phyloP scores from a whole-genome alignment of 2,888 invertebrate genomes.

The Lasius platythorax region DNA sequence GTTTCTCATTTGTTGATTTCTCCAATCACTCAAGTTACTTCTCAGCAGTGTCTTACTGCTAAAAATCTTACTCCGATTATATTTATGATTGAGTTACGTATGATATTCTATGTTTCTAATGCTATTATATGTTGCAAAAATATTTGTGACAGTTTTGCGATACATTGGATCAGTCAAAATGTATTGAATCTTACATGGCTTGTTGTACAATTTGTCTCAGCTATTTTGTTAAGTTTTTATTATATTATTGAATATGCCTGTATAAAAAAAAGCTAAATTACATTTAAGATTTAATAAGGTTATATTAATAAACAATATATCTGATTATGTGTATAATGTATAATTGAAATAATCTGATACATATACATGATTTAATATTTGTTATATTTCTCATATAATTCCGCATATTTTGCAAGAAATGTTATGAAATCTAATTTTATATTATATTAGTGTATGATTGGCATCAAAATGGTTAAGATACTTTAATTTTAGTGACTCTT shows the following conservation, averaged over 20 bases:
- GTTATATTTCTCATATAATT: neutral
- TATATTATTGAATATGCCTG: neutral
- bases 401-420: neutral
- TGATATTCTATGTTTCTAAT: constrained; percentile 1
- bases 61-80: neutral
- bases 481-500: neutral
- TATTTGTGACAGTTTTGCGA: neutral
- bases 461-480: neutral
- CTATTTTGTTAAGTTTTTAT: neutral
- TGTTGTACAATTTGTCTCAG: neutral
- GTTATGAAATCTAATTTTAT: neutral
- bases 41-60: neutral
- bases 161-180: neutral
- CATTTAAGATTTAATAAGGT: neutral
- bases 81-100: neutral
- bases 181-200: neutral
- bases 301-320: neutral
- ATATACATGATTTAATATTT: neutral
- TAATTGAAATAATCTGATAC: neutral
- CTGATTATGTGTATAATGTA: neutral
- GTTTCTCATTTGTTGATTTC: neutral
- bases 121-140: constrained; percentile 1
- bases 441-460: neutral
- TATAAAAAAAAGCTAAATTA: neutral
- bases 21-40: neutral